Evolutionary conservation across 2,113 vertebrate genomes (phyloP), one percentile per base, ranked within the genome.

Genomic region (Candoia aspera): DNA sequence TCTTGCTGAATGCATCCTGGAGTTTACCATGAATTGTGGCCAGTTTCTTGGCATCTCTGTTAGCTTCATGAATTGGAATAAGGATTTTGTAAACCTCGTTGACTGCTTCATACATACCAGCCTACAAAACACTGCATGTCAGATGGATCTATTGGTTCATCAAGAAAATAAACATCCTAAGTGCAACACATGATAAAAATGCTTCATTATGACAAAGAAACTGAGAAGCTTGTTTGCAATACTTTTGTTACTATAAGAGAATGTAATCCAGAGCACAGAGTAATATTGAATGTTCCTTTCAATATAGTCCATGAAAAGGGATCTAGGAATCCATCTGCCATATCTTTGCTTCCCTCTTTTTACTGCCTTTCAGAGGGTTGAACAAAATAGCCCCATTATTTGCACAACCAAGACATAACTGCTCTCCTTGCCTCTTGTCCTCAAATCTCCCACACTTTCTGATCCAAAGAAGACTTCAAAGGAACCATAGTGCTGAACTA

Each of bases 21-120:
- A 99, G 99, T 99, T 99, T 99, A 98, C 99, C 99, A 97, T 99
- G 99, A 98, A 99, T 99, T 91, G 98, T 97, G 93, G 99, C 98
- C 37, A 99, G 97, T 96, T 99, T 99, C 97, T 99, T 99, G 93
- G 99, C 99, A n/a, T 99, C 99, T 94, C 99, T 98, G 96, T 98
- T 99, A 93, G 99, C 99, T 98, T 99, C 99, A 4, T 99, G 99
- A 96, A 99, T 97, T 59, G 99, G 99, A 97, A 99, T 99, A 93
- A 99, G 99, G 79, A 99, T 98, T 97, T 99, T 99, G 97, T 99
- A 99, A 95, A 99, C 99, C 96, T 99, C 99, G 15, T 99, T 99
- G 92, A 99, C 99, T 0, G 99, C 99, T 98, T 99, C 99, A 83
- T 99, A 99, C 99, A 99, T 99, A 93, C 99, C 99, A 59, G 99